phyloP scores from a whole-genome alignment of 2,888 invertebrate genomes.

The Troides oblongomaculatus region DNA sequence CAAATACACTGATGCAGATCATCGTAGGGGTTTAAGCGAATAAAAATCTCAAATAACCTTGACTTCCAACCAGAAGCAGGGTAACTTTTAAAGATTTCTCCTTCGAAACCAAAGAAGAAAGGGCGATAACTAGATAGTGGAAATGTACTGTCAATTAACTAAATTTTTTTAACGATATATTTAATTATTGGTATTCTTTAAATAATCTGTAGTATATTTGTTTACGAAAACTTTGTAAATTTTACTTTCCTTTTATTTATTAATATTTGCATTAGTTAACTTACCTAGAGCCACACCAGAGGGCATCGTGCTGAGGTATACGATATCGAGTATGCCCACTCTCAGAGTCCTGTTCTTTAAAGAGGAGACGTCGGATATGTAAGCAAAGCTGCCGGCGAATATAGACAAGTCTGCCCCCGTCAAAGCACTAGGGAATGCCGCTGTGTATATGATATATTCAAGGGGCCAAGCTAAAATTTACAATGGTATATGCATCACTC shows the following conservation, averaged over 20 bases:
- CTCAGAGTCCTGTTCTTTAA: conserved; percentile 85
- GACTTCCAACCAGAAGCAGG: too few relatives aligned
- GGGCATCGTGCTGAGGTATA: conserved; percentile 91
- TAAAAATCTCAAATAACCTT: too few relatives aligned
- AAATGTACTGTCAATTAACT: too few relatives aligned
- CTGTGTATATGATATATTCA: conserved; percentile 86
- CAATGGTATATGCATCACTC: conserved; percentile 12
- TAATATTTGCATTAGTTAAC: conserved; percentile 26
- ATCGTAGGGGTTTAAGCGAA: too few relatives aligned
- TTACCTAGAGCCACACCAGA: conserved; percentile 88
- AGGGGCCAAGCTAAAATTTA: conserved; percentile 83
- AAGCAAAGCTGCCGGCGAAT: conserved; percentile 88
- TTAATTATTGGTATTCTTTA: too few relatives aligned
- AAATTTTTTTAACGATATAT: too few relatives aligned
- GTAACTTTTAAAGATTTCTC: too few relatives aligned
- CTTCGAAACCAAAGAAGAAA: too few relatives aligned
- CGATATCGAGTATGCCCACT: conserved; percentile 89
- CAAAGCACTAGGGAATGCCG: conserved; percentile 86
- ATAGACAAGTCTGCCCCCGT: conserved; percentile 90
- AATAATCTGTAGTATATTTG: too few relatives aligned
- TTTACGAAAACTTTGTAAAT: too few relatives aligned
- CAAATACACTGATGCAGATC: too few relatives aligned
- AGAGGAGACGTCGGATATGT: conserved; percentile 88
- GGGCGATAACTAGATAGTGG: too few relatives aligned
- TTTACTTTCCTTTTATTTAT: neutral